Conservation (phyloP, 2,888 invertebrate genomes). For the Cremastinae sp. region DNA sequence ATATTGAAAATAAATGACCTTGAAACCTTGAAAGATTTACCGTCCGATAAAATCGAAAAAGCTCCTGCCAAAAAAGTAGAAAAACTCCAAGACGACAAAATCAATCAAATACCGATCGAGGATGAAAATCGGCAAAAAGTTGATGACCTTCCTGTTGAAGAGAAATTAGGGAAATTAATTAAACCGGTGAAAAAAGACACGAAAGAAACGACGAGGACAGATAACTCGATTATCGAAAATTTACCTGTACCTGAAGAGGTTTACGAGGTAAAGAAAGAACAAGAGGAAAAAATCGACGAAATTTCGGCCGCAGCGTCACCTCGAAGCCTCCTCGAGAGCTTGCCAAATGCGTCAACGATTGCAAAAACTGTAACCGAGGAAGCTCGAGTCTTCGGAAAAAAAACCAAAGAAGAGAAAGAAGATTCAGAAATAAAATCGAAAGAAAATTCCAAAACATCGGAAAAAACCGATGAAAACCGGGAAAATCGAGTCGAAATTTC, state of each 20-base stretch:
- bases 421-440: constrained; percentile 34
- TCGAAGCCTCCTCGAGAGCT: constrained; percentile 36
- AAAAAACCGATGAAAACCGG: constrained; percentile 16
- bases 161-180: constrained; percentile 21
- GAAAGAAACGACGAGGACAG: constrained; percentile 15
- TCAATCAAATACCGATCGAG: not conserved
- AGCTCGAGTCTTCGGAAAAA: constrained; percentile 1
- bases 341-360: constrained; percentile 73
- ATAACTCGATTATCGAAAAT: constrained; percentile 17
- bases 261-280: constrained; percentile 21
- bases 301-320: constrained; percentile 25
- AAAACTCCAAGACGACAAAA: not conserved
- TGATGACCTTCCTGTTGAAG: too few species aligned
- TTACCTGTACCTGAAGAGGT: not conserved
- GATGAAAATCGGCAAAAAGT: too few species aligned
- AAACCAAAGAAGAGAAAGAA: constrained; percentile 23
- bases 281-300: constrained; percentile 18
- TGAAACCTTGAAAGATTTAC: too few species aligned
- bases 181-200: constrained; percentile 27
- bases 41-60: not conserved
- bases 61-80: not conserved
- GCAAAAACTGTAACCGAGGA: not conserved
- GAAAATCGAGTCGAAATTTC: not conserved
- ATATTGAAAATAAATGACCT: too few species aligned
- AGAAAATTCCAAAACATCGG: constrained; percentile 15